Evolutionary conservation across 2,113 vertebrate species (phyloP).

Genomic region (Reinhardtius hippoglossoides): DNA sequence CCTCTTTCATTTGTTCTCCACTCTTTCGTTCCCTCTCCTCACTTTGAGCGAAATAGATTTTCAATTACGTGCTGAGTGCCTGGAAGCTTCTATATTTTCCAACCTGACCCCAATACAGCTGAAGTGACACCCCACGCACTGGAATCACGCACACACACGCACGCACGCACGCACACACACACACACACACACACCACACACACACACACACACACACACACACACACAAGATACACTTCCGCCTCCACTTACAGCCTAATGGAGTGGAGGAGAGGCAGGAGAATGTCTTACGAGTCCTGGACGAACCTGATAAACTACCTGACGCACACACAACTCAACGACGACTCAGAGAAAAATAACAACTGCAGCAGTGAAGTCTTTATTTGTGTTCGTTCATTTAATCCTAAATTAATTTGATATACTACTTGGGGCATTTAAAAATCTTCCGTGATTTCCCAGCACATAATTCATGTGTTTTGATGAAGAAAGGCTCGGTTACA

Average conservation of each 20-base stretch:
- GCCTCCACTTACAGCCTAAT: slow-evolving; percentile 78
- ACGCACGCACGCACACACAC: slow-evolving; percentile 33
- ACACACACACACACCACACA: slow-evolving; percentile 32
- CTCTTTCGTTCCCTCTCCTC: slow-evolving; percentile 75
- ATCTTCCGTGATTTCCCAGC: no score
- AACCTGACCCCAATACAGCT: slow-evolving; percentile 80
- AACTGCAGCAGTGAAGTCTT: neutral
- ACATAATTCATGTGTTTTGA: no score
- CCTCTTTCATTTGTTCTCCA: slow-evolving; percentile 77
- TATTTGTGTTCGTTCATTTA: neutral
- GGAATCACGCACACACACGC: slow-evolving; percentile 39
- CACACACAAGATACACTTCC: slow-evolving; percentile 67
- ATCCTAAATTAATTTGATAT: neutral
- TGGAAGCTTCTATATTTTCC: slow-evolving; percentile 81
- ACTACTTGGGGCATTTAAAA: neutral
- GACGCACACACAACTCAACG: slow-evolving; percentile 17
- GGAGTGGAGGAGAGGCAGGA: slow-evolving; percentile 71
- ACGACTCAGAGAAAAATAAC: slow-evolving; percentile 18
- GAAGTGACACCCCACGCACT: slow-evolving; percentile 70
- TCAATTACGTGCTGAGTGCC: slow-evolving; percentile 82
- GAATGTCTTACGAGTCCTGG: slow-evolving; percentile 67
- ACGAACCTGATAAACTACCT: slow-evolving; percentile 57
- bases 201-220: slow-evolving; percentile 31
- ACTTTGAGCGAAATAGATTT: slow-evolving; percentile 82
- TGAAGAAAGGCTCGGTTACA: no score